phyloP scores from a whole-genome alignment of 2,888 invertebrate genomes.

The Deilephila elpenor region DNA sequence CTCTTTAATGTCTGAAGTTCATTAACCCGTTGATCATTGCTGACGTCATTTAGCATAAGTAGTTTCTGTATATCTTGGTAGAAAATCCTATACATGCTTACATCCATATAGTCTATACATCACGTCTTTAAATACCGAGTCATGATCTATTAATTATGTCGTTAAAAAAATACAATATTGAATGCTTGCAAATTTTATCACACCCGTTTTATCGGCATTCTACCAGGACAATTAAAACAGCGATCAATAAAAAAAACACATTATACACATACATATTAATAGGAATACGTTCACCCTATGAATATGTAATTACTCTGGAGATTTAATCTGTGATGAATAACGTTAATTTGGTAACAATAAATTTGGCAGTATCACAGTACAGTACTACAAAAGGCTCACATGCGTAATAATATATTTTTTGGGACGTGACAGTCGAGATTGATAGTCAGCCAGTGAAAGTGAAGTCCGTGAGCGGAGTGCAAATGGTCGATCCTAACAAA shows the following conservation, averaged over 20 bases:
- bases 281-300: constrained; percentile 11
- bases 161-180: not conserved
- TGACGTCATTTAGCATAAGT: too few relatives aligned
- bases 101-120: too few relatives aligned
- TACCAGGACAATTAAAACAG: not conserved
- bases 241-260: not conserved
- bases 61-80: too few relatives aligned
- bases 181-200: not conserved
- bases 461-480: constrained; percentile 63
- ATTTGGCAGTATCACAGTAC: not conserved
- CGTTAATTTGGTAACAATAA: constrained; percentile 9
- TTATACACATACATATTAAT: constrained; percentile 12
- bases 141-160: not conserved
- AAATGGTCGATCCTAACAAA: constrained; percentile 42
- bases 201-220: not conserved
- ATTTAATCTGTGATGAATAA: constrained; percentile 10
- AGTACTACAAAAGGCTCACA: constrained; percentile 17
- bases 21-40: too few relatives aligned
- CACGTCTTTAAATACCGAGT: too few relatives aligned
- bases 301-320: constrained; percentile 11
- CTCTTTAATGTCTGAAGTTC: too few relatives aligned
- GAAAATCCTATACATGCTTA: too few relatives aligned
- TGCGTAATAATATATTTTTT: constrained; percentile 60
- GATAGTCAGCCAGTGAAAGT: constrained; percentile 72
- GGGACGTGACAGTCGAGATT: constrained; percentile 64